Evolutionary conservation across 2,797 vertebrate genomes (phyloP).

Genomic region (Thunnus albacares): DNA sequence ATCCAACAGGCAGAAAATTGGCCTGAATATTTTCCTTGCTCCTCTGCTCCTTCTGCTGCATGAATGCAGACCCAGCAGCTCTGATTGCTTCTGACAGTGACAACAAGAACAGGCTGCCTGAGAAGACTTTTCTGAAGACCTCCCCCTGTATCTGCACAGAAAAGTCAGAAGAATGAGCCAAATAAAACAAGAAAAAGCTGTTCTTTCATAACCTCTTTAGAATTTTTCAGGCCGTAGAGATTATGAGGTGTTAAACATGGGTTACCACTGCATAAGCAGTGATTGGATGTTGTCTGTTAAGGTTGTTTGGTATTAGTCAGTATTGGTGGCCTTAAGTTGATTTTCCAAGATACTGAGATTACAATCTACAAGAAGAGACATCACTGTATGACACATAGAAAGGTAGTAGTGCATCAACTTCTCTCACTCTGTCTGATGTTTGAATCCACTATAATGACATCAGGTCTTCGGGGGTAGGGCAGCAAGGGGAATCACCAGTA

Average conservation of each 20-base stretch:
- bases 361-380: conserved; percentile 8
- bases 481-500: conserved; percentile 78
- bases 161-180: conserved; percentile 55
- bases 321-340: conserved; percentile 1
- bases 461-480: conserved; percentile 42
- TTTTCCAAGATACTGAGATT: background rate
- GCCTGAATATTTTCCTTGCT: conserved; percentile 71
- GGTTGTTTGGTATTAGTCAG: conserved; percentile 2
- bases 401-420: background rate
- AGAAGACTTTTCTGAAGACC: conserved; percentile 61
- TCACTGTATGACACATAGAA: background rate
- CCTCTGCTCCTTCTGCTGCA: conserved; percentile 62
- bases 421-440: conserved; percentile 26
- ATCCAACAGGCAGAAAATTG: conserved; percentile 78
- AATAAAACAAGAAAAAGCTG: conserved; percentile 46
- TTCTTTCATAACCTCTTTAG: conserved; percentile 17
- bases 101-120: conserved; percentile 78
- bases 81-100: conserved; percentile 82
- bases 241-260: conserved; percentile 9
- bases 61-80: conserved; percentile 63
- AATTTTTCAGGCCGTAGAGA: conserved; percentile 21
- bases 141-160: conserved; percentile 40
- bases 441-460: conserved; percentile 57
- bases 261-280: background rate
- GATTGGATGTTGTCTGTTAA: background rate